These are phyloP conservation scores for Leptodactylus fuscus DNA, from an alignment of 2,113 vertebrate species.

Conservation along the genomic window DNA sequence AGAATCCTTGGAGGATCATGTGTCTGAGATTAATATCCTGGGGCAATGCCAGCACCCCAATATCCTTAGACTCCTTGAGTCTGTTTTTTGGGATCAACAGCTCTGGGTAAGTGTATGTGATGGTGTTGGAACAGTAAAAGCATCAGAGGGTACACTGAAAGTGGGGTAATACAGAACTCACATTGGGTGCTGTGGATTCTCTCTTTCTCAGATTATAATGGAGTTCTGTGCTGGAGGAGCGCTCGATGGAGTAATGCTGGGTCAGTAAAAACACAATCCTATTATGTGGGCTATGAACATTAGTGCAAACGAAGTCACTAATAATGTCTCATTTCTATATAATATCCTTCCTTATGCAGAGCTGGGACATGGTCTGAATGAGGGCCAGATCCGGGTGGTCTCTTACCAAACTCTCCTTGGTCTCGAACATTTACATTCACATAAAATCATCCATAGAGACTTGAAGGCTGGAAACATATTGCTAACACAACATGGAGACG, in stretches of 20 bases:
- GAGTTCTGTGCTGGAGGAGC: constrained; percentile 79
- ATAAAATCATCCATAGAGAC: constrained; percentile 75
- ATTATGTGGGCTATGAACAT: not conserved
- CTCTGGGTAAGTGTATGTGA: constrained; percentile 70
- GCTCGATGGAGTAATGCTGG: constrained; percentile 73
- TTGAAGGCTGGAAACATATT: constrained; percentile 75
- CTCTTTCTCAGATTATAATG: constrained; percentile 70
- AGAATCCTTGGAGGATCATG: constrained; percentile 74
- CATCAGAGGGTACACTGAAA: not conserved
- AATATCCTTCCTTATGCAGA: constrained; percentile 62
- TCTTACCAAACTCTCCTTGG: constrained; percentile 74
- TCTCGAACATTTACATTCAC: constrained; percentile 70
- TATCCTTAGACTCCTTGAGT: constrained; percentile 69
- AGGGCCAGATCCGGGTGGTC: constrained; percentile 73
- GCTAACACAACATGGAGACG: constrained; percentile 71
- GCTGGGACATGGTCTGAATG: constrained; percentile 70
- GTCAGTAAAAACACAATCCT: constrained; percentile 62
- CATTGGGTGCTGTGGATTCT: not conserved
- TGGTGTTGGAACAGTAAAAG: not conserved
- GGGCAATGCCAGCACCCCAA: constrained; percentile 70
- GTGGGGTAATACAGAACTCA: not conserved
- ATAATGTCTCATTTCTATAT: not conserved
- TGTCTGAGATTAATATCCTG: constrained; percentile 72
- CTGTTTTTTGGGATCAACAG: constrained; percentile 68
- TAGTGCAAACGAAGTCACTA: too few relatives aligned